phyloP scores from a whole-genome alignment of 2,113 vertebrate species.

The Gulo gulo region DNA sequence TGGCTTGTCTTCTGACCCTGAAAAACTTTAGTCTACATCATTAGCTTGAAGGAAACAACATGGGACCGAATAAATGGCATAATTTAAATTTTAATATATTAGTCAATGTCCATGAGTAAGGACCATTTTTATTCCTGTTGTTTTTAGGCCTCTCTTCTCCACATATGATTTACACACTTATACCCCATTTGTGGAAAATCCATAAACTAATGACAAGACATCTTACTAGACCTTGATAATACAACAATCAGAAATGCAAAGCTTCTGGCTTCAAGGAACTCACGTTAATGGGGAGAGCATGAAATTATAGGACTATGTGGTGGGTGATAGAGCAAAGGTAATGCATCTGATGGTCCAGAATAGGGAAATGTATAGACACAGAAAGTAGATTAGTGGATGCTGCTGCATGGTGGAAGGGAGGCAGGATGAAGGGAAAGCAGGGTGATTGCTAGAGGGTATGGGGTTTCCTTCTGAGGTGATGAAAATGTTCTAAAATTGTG shows the following conservation, averaged over 20 bases:
- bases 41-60: neutral
- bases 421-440: neutral
- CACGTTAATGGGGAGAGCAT: neutral
- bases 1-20: neutral
- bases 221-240: neutral
- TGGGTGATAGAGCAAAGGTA: neutral
- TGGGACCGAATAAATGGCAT: neutral
- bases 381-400: neutral
- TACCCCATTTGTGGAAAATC: neutral
- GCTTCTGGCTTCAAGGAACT: neutral
- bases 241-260: neutral
- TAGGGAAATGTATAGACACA: neutral
- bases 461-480: neutral
- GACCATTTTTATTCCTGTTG: neutral
- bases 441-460: neutral
- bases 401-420: neutral
- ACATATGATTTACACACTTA: neutral
- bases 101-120: neutral
- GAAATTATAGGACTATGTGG: neutral
- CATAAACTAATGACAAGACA: neutral
- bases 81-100: neutral
- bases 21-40: neutral
- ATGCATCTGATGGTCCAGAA: neutral
- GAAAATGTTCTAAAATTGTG: neutral
- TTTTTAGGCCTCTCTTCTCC: neutral